Conservation (phyloP, 2,888 invertebrate species). For the Sminthurinus aureus region DNA sequence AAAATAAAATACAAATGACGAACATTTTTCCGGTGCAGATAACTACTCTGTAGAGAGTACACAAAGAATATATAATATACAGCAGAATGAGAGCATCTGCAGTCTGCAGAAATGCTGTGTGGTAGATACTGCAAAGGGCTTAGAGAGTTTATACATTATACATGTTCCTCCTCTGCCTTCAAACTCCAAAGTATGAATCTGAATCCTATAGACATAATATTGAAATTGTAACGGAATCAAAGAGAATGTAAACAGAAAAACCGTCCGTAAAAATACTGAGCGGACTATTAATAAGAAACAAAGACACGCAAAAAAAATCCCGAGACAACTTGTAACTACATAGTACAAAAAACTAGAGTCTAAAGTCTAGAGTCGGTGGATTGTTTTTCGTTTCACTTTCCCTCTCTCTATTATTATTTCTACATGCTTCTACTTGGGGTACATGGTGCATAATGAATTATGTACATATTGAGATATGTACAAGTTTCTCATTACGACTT, state of each 20-base stretch:
- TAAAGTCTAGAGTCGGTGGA: neutral
- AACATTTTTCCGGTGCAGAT: neutral
- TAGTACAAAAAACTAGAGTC: neutral
- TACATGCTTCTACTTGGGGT: too few relatives aligned
- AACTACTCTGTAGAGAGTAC: neutral
- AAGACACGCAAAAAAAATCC: conserved; percentile 30
- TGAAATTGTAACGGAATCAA: conserved; percentile 19
- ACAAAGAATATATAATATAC: too few relatives aligned
- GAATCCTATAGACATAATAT: too few relatives aligned
- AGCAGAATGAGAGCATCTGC: too few relatives aligned
- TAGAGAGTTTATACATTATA: too few relatives aligned
- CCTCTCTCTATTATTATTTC: neutral
- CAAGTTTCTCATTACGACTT: neutral
- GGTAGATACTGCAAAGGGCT: too few relatives aligned
- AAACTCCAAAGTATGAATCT: too few relatives aligned
- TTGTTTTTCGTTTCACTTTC: conserved; percentile 6
- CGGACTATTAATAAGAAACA: conserved; percentile 32
- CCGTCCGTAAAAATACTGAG: conserved; percentile 31
- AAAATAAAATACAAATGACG: conserved; percentile 1
- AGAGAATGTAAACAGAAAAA: conserved; percentile 29
- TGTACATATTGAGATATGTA: too few relatives aligned
- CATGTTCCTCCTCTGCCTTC: too few relatives aligned
- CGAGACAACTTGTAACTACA: neutral
- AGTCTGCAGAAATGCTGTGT: too few relatives aligned
- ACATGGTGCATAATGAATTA: too few relatives aligned